These are phyloP conservation scores for Cyphomyrmex costatus DNA, from an alignment of 1,140 invertebrate species.

Conservation along the genomic window DNA sequence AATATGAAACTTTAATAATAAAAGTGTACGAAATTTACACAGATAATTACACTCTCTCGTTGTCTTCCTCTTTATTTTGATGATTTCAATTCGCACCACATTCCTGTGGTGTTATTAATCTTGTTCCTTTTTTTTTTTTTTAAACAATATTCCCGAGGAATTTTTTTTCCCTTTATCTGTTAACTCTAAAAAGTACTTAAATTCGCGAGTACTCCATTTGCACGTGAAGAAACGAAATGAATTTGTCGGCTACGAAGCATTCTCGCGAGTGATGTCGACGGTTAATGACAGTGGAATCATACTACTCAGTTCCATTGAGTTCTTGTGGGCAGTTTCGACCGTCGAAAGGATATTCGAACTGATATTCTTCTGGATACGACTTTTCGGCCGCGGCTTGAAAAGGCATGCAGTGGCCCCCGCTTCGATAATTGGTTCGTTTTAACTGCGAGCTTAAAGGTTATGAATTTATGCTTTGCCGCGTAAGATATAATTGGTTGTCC, in stretches of 20 bases:
- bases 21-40: neutral
- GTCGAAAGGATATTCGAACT: slow-evolving; percentile 51
- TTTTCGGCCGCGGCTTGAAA: slow-evolving; percentile 31
- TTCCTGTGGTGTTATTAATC: neutral
- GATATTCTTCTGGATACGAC: slow-evolving; percentile 14
- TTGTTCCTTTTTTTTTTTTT: slow-evolving; percentile 13
- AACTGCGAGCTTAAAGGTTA: slow-evolving; percentile 78
- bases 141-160: neutral
- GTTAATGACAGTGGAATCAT: slow-evolving; percentile 38
- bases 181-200: neutral
- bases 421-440: slow-evolving; percentile 80
- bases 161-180: slow-evolving; percentile 22
- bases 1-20: neutral
- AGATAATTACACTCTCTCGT: neutral
- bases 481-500: slow-evolving; percentile 83
- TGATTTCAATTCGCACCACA: neutral
- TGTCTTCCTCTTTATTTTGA: too few species aligned
- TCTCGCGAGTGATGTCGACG: slow-evolving; percentile 29
- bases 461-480: slow-evolving; percentile 82
- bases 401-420: slow-evolving; percentile 52
- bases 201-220: neutral
- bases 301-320: neutral
- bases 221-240: slow-evolving; percentile 41
- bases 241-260: slow-evolving; percentile 32
- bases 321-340: slow-evolving; percentile 47